A percentile compares a stretch with the other conserved stretches of the same genome.
phyloP scores from a whole-genome alignment of 53 echinoderm and acorn worm species.

The Crossaster papposus region DNA sequence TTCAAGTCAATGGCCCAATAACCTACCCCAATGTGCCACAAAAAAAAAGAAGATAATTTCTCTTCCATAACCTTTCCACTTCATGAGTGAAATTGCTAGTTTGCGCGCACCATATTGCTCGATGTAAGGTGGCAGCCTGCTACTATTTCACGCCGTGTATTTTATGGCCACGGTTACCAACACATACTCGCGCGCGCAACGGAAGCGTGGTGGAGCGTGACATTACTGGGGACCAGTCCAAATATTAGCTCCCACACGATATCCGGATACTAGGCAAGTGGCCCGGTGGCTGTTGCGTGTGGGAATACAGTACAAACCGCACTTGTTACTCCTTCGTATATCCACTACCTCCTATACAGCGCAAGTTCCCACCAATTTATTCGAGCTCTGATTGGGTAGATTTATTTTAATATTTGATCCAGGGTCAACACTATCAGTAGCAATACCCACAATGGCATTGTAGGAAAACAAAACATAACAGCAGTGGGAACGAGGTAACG shows the following conservation, averaged over 20 bases:
- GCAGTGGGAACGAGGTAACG: too few species aligned
- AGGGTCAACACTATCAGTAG: too few species aligned
- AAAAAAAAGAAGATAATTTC: too few species aligned
- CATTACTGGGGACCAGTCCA: constrained; percentile 6
- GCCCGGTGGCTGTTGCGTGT: constrained; percentile 24
- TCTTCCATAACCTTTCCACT: neutral
- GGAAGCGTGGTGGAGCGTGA: constrained; percentile 7
- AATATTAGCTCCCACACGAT: constrained; percentile 1
- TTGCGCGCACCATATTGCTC: neutral
- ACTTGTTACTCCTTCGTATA: neutral
- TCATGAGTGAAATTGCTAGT: neutral
- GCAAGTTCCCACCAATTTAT: too few species aligned
- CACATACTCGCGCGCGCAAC: neutral
- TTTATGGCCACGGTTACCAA: neutral
- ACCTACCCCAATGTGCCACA: too few species aligned
- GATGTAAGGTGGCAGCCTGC: constrained; percentile 12
- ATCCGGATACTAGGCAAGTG: neutral
- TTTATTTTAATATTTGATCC: too few species aligned
- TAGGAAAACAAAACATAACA: too few species aligned
- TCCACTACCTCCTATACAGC: too few species aligned
- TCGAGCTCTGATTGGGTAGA: too few species aligned
- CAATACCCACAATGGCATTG: too few species aligned
- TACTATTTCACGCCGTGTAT: constrained; percentile 37
- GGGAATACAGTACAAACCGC: too few species aligned
- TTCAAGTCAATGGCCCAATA: too few species aligned